These are phyloP conservation scores for Lethrus apterus DNA, from an alignment of 1,140 invertebrate genomes.

Conservation along the genomic window DNA sequence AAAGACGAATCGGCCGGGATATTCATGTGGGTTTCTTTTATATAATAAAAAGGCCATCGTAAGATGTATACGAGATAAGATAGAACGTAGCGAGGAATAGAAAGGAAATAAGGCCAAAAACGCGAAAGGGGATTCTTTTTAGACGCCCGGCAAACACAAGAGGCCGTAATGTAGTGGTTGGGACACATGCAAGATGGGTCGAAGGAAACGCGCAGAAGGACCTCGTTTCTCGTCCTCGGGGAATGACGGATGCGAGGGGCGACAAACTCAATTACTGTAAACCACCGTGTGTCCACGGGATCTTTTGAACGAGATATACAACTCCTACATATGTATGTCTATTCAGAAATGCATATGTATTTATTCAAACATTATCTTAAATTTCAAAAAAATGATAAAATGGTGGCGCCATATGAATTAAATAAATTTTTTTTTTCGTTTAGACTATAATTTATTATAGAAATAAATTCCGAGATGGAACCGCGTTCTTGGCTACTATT, in stretches of 20 bases:
- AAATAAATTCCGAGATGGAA: no score
- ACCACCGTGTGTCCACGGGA: constrained; percentile 33
- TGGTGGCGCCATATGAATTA: no score
- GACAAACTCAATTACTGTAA: constrained; percentile 37
- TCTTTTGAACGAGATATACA: constrained; percentile 28
- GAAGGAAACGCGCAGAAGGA: constrained; percentile 15
- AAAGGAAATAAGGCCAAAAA: constrained; percentile 12
- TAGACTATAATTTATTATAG: no score
- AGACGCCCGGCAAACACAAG: constrained; percentile 13
- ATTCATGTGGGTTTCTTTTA: constrained; percentile 11
- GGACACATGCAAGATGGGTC: constrained; percentile 6
- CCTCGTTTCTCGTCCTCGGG: constrained; percentile 26
- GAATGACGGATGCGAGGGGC: constrained; percentile 29
- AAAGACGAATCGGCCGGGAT: constrained; percentile 9
- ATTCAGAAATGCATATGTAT: constrained; percentile 7
- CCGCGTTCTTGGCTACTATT: no score
- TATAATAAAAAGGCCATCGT: constrained; percentile 11
- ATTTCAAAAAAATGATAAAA: no score
- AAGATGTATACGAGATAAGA: constrained; percentile 2
- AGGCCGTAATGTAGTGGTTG: constrained; percentile 13
- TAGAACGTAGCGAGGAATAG: not conserved
- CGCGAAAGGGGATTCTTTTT: constrained; percentile 11
- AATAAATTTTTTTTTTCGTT: no score
- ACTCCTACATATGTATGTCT: constrained; percentile 3
- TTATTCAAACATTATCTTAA: not conserved